phyloP scores from a whole-genome alignment of 2,113 vertebrate species.

The Cyrtonyx montezumae region DNA sequence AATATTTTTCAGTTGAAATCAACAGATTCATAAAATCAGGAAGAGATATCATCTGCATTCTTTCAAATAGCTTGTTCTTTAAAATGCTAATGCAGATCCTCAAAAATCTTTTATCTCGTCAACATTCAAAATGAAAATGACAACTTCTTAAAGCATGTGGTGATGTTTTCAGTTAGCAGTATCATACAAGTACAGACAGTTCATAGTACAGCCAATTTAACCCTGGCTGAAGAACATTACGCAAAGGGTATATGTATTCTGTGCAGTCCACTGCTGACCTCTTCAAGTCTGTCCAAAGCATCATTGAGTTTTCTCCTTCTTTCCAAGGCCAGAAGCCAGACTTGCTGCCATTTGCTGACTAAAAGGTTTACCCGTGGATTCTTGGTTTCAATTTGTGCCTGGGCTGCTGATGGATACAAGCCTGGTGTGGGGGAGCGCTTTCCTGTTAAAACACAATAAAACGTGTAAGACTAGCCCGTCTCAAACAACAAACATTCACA shows the following conservation, averaged over 20 bases:
- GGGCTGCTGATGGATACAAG: slow-evolving; percentile 87
- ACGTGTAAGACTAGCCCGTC: background rate
- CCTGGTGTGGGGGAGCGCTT: slow-evolving; percentile 91
- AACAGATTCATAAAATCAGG: background rate
- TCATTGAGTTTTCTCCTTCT: slow-evolving; percentile 95
- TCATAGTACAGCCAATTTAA: background rate
- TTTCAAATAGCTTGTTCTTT: background rate
- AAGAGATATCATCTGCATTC: background rate
- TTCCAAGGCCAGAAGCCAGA: slow-evolving; percentile 97
- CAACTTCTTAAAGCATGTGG: background rate
- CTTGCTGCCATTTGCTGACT: slow-evolving; percentile 98
- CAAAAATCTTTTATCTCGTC: background rate
- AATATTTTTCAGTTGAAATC: background rate
- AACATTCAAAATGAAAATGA: background rate
- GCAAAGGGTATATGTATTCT: background rate
- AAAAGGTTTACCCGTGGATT: slow-evolving; percentile 94
- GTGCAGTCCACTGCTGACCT: slow-evolving; percentile 79
- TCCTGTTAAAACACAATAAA: slow-evolving; percentile 79
- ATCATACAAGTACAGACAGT: background rate
- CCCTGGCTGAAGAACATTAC: background rate
- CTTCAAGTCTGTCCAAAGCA: slow-evolving; percentile 94
- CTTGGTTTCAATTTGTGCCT: slow-evolving; percentile 92
- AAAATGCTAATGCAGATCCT: background rate
- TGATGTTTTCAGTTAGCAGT: background rate
- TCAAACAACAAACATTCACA: background rate